These are phyloP conservation scores for Gymnothorax javanicus DNA, from an alignment of 2,797 vertebrate genomes.

Conservation along the genomic window DNA sequence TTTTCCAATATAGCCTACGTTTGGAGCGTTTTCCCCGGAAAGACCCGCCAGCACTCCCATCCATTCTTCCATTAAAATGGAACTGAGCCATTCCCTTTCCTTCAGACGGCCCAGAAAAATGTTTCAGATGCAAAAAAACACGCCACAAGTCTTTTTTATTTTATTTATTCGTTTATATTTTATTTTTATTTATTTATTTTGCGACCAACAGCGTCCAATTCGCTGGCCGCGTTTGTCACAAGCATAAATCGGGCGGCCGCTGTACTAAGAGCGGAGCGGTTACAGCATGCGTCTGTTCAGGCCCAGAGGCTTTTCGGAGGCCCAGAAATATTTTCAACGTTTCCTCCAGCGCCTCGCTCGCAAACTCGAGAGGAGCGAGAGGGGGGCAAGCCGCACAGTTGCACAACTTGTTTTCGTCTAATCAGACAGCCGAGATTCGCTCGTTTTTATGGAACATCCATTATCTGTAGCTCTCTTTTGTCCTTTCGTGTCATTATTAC, in stretches of 20 bases:
- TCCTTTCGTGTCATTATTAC: neutral
- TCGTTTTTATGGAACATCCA: neutral
- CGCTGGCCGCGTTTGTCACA: neutral
- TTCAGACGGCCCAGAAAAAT: neutral
- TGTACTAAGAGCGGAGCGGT: neutral
- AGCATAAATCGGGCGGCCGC: neutral
- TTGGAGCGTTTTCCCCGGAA: conserved; percentile 6
- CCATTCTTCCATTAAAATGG: conserved; percentile 21
- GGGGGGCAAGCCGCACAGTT: conserved; percentile 60
- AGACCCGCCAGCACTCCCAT: neutral
- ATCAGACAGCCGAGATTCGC: conserved; percentile 35
- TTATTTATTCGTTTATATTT: no score
- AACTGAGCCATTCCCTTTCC: conserved; percentile 12
- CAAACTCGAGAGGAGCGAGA: conserved; percentile 60
- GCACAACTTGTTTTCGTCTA: conserved; percentile 68
- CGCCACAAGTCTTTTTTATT: conserved; percentile 6
- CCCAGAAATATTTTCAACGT: conserved; percentile 36
- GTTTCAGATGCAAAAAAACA: neutral
- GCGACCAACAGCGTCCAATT: neutral
- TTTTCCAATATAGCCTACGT: neutral
- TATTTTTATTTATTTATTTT: neutral
- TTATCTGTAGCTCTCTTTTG: conserved; percentile 39
- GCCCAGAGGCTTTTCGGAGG: neutral
- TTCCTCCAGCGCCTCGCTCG: conserved; percentile 57
- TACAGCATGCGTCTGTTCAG: neutral